A percentile compares a stretch with the other conserved stretches of the same genome.
phyloP scores from a whole-genome alignment of 1,140 invertebrate genomes.

The Bradysia coprophila region DNA sequence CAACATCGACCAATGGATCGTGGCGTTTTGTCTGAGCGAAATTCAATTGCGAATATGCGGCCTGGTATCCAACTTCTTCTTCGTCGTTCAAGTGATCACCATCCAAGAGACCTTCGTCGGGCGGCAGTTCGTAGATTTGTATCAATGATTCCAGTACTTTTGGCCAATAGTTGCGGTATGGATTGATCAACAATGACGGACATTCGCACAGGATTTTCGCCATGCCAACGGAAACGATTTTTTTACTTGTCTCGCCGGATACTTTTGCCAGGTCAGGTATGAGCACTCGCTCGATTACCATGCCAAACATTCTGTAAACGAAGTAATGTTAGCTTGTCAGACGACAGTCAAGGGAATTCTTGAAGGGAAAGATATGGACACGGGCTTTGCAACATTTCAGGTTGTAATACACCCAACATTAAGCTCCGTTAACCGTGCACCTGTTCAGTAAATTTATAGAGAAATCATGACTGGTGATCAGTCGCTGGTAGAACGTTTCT shows the following conservation, averaged over 20 bases:
- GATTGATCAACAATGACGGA: constrained; percentile 20
- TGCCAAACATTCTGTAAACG: constrained; percentile 70
- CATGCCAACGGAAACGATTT: constrained; percentile 77
- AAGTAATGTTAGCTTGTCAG: constrained; percentile 4
- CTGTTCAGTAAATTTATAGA: no score
- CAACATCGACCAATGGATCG: constrained; percentile 46
- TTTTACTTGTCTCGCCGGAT: constrained; percentile 59
- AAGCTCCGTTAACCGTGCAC: no score
- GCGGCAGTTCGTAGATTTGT: constrained; percentile 73
- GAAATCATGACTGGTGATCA: no score
- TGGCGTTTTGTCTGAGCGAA: constrained; percentile 57
- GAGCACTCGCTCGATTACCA: constrained; percentile 80
- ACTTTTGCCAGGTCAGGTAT: constrained; percentile 76
- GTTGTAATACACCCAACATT: no score
- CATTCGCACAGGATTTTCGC: constrained; percentile 69
- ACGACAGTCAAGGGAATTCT: background rate
- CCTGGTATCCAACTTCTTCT: constrained; percentile 77
- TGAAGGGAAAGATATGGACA: constrained; percentile 2
- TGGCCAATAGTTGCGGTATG: constrained; percentile 20
- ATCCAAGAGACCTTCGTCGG: constrained; percentile 54
- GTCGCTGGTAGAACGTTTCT: no score
- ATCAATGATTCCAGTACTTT: constrained; percentile 51
- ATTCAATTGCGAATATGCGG: constrained; percentile 69
- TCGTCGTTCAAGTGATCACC: constrained; percentile 78
- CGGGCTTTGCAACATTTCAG: no score